Percentiles rank a stretch among this genome's conserved stretches.
These are phyloP conservation scores for Sardina pilchardus DNA, from an alignment of 2,113 vertebrate species.

Conservation along the genomic window DNA sequence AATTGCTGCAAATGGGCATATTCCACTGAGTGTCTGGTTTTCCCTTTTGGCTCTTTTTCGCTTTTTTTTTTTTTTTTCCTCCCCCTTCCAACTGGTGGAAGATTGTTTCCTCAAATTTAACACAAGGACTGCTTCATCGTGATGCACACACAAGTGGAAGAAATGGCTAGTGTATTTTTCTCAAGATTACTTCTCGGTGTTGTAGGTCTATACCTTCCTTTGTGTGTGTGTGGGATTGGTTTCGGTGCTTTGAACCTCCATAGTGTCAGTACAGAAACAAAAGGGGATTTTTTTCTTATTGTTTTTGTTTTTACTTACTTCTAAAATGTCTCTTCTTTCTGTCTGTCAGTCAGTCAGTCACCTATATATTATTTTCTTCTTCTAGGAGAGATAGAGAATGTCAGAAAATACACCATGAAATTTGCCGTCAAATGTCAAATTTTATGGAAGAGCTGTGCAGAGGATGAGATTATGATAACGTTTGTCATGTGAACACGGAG, in stretches of 20 bases:
- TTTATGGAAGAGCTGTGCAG: background rate
- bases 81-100: background rate
- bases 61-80: background rate
- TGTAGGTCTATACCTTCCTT: background rate
- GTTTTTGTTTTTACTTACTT: background rate
- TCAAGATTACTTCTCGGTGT: background rate
- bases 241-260: too few relatives aligned
- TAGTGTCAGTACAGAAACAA: background rate
- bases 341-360: background rate
- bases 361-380: background rate
- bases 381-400: background rate
- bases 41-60: constrained; percentile 3
- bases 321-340: background rate
- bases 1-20: constrained; percentile 58
- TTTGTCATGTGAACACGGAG: background rate
- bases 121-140: background rate
- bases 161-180: background rate
- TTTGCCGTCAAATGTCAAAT: background rate
- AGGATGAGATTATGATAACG: background rate
- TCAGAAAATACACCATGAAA: background rate
- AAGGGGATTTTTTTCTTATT: background rate
- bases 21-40: constrained; percentile 42
- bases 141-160: background rate
- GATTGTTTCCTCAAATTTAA: constrained; percentile 15
- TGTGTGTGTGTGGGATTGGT: background rate